Conservation (phyloP, 2,797 vertebrate genomes). For the Dicrostonyx torquatus region DNA sequence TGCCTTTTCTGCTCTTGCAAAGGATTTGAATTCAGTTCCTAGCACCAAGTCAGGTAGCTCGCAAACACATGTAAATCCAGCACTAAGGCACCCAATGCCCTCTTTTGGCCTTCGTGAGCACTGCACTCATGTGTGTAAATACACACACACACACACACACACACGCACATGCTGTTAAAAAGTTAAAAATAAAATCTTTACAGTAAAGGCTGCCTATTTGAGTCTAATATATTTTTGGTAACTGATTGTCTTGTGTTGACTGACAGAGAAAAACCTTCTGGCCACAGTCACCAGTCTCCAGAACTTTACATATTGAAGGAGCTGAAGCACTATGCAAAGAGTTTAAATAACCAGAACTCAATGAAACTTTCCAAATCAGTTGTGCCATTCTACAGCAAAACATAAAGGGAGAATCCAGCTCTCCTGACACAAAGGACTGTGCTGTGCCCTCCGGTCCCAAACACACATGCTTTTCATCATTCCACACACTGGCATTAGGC, state of each 20-base stretch:
- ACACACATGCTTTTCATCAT: not conserved
- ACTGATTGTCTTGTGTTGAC: not conserved
- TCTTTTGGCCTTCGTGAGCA: not conserved
- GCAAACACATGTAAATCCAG: not conserved
- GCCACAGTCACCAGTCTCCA: not conserved
- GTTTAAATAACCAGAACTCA: not conserved
- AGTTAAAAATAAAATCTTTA: not conserved
- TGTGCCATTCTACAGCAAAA: not conserved
- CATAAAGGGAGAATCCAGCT: not conserved
- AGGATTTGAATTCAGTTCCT: not conserved
- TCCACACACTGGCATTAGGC: not conserved
- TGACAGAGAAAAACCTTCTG: not conserved
- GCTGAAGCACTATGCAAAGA: not conserved
- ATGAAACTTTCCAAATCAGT: not conserved
- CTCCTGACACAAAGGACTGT: not conserved
- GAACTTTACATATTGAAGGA: not conserved
- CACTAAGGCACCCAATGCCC: too few relatives aligned
- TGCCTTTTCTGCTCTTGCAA: not conserved
- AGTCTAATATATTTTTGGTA: slow-evolving; percentile 24
- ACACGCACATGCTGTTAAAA: not conserved
- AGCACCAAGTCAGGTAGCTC: not conserved
- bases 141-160: not conserved
- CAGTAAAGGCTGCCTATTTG: not conserved
- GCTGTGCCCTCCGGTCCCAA: not conserved
- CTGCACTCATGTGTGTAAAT: not conserved